phyloP scores from a whole-genome alignment of 2,797 vertebrate genomes.

The Dryobates pubescens region DNA sequence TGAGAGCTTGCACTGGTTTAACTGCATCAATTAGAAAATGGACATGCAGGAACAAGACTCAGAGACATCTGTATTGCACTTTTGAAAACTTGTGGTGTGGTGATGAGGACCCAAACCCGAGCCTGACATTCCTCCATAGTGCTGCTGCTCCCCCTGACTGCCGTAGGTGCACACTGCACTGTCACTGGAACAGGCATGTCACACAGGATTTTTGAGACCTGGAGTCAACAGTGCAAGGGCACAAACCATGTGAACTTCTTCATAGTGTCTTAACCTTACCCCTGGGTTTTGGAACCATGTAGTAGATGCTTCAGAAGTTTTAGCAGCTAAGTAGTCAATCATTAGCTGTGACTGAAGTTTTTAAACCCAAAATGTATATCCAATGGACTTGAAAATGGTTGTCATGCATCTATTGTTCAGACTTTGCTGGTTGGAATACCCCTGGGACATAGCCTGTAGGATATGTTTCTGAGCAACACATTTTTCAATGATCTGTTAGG shows the following conservation, averaged over 20 bases:
- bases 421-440: background rate
- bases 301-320: background rate
- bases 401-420: background rate
- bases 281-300: background rate
- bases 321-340: background rate
- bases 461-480: background rate
- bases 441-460: background rate
- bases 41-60: background rate
- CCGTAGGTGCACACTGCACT: background rate
- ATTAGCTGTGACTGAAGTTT: background rate
- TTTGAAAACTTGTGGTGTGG: background rate
- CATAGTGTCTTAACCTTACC: background rate
- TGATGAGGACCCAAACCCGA: background rate
- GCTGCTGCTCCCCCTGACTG: background rate
- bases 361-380: background rate
- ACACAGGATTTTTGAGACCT: background rate
- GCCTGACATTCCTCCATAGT: background rate
- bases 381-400: background rate
- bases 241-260: background rate
- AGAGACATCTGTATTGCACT: background rate
- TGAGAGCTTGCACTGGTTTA: background rate
- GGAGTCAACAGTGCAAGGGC: background rate
- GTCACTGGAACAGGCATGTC: background rate
- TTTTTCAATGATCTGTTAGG: background rate
- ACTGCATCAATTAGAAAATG: background rate